phyloP scores from a whole-genome alignment of 2,797 vertebrate genomes.

The Sorex maritimensis region DNA sequence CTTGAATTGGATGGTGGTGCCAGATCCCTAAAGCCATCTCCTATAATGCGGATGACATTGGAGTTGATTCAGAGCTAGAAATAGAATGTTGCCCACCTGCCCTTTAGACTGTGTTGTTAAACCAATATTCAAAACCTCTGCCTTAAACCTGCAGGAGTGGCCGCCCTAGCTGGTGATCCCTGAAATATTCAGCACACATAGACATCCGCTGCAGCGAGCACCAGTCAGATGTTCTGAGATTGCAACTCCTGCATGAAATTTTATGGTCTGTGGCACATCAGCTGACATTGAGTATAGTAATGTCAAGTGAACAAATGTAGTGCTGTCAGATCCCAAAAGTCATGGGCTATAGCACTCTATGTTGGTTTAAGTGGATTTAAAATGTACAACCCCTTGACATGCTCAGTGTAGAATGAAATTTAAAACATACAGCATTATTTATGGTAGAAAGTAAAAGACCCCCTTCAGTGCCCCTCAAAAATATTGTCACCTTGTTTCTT shows the following conservation, averaged over 20 bases:
- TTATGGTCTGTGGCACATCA: not conserved
- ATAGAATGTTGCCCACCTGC: not conserved
- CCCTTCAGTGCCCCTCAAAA: not conserved
- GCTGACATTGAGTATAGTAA: slow-evolving; percentile 22
- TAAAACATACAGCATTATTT: not conserved
- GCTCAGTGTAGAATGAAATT: not conserved
- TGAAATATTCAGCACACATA: not conserved
- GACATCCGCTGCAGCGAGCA: not conserved
- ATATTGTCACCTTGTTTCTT: not conserved
- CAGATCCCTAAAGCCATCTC: not conserved
- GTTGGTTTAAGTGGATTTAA: not conserved
- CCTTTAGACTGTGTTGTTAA: not conserved
- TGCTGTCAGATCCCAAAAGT: slow-evolving; percentile 61
- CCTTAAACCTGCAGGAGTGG: not conserved
- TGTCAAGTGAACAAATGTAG: slow-evolving; percentile 50
- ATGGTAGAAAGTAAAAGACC: slow-evolving; percentile 5
- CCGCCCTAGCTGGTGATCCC: not conserved
- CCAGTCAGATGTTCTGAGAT: not conserved
- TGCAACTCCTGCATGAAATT: not conserved
- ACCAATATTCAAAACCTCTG: not conserved
- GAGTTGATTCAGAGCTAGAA: not conserved
- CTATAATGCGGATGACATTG: not conserved
- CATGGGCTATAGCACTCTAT: slow-evolving; percentile 15
- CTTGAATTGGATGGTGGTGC: not conserved
- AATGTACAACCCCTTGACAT: not conserved